Evolutionary conservation across 2,113 vertebrate genomes (phyloP), one percentile per base, ranked within the genome.

Genomic region (Prionailurus bengalensis): DNA sequence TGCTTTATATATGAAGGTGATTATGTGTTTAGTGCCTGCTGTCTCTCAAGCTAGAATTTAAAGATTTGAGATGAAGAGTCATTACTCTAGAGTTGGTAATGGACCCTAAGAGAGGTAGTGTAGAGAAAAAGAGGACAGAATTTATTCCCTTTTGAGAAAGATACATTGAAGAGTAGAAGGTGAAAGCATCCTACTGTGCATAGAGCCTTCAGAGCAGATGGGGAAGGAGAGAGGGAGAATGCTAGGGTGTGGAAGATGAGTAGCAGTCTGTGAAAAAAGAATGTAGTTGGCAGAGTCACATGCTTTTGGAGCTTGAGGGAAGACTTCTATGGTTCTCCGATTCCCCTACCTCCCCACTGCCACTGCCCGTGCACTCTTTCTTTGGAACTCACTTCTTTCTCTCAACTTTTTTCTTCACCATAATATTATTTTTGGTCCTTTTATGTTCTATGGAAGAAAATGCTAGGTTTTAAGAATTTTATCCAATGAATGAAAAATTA

Each of bases 41-140:
- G 3, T 96, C 39, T 65, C 42, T 84, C 13, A 79, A 78, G 51
- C 73, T 27, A 61, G 53, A 42, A 51, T 31, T 84, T 10, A 21
- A 70, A 51, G 84, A 82, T 89, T 66, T 87, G 21, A 89, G n/a
- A 82, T 71, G 39, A 86, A 82, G 53, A 82, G 74, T 82, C 65
- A 48, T 74, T 83, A 45, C 23, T 31, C 76, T 39, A 55, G 70
- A 85, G 13, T 13, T 88, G 16, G 31, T 88, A 85, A 48, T 71
- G 84, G 45, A 63, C 27, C 19, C 25, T 31, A 79, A 5, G 76
- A 85, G 58, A 94, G 71, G 33, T 45, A 33, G n/a, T 63, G 1
- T 55, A 94, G 83, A 58, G 51, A 65, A 55, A 86, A 91, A 84
- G 8, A 83, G 79, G 4, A 78, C 51, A 85, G 73, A 63, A 15